phyloP scores from a whole-genome alignment of 2,113 vertebrate species.

The Prochilodus magdalenae region DNA sequence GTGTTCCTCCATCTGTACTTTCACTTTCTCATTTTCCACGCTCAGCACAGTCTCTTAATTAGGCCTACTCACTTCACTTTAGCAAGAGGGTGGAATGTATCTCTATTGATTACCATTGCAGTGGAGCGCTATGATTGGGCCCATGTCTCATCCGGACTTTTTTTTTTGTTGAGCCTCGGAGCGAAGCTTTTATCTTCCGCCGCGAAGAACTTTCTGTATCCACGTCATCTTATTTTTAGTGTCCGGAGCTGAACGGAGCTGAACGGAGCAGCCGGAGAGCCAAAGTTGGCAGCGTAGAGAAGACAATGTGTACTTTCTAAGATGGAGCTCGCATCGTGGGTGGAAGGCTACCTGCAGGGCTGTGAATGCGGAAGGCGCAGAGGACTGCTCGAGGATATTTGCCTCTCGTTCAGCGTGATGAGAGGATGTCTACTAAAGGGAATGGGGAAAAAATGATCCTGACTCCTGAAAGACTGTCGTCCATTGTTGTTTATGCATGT shows the following conservation, averaged over 20 bases:
- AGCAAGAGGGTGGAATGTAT: conserved; percentile 17
- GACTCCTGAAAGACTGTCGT: not conserved
- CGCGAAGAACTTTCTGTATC: not conserved
- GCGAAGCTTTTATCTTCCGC: not conserved
- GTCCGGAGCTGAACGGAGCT: not conserved
- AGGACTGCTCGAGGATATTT: conserved; percentile 14
- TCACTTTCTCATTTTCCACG: not conserved
- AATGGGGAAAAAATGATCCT: not conserved
- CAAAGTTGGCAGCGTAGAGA: not conserved
- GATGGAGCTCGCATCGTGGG: conserved; percentile 1
- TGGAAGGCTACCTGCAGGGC: not conserved
- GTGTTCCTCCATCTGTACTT: not conserved
- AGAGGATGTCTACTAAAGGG: not conserved
- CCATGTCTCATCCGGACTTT: not conserved
- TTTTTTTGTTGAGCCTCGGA: not conserved
- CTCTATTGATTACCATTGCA: conserved; percentile 16
- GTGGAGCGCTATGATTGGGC: not conserved
- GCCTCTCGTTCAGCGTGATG: not conserved
- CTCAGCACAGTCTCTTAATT: conserved; percentile 33
- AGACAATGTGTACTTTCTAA: conserved; percentile 34
- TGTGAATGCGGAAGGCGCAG: not conserved
- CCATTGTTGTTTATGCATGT: not conserved
- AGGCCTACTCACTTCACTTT: conserved; percentile 18
- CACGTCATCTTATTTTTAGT: not conserved
- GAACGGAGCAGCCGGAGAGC: not conserved